Evolutionary conservation across 1,140 invertebrate genomes (phyloP).

Genomic region (Stegodyphus mimosarum): DNA sequence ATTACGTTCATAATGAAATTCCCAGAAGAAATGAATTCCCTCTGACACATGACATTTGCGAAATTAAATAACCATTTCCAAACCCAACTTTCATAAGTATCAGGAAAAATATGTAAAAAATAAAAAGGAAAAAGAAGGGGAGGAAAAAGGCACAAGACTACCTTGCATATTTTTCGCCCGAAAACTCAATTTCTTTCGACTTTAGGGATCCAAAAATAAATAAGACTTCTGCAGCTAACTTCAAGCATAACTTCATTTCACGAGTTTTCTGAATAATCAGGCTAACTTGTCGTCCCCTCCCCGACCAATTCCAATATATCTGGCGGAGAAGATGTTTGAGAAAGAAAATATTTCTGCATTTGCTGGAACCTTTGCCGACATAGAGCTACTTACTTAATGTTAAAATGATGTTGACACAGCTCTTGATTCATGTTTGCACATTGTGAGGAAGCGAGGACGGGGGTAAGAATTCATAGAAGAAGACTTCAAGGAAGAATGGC

Average conservation of each 20-base stretch:
- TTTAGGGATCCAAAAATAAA: conserved; percentile 66
- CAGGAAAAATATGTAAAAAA: background rate
- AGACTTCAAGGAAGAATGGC: too few relatives aligned
- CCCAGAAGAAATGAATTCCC: too few relatives aligned
- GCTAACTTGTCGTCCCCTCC: conserved; percentile 52
- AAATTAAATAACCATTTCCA: background rate
- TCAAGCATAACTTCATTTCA: conserved; percentile 56
- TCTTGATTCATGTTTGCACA: conserved; percentile 58
- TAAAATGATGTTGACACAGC: conserved; percentile 60
- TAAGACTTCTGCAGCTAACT: conserved; percentile 56
- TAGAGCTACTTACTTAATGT: conserved; percentile 61
- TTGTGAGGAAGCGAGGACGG: conserved; percentile 23
- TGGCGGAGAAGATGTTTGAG: conserved; percentile 28
- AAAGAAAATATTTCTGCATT: conserved; percentile 58
- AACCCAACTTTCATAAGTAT: background rate
- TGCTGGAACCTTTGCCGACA: conserved; percentile 49
- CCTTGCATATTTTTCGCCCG: conserved; percentile 44
- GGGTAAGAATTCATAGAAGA: background rate
- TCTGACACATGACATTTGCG: background rate
- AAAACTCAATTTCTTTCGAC: conserved; percentile 61
- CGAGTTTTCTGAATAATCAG: conserved; percentile 59
- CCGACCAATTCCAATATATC: conserved; percentile 38
- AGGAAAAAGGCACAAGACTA: background rate
- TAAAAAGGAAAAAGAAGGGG: background rate
- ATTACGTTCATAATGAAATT: too few relatives aligned